Conservation (phyloP, 2,797 vertebrate genomes). For the Eidolon dupreanum region DNA sequence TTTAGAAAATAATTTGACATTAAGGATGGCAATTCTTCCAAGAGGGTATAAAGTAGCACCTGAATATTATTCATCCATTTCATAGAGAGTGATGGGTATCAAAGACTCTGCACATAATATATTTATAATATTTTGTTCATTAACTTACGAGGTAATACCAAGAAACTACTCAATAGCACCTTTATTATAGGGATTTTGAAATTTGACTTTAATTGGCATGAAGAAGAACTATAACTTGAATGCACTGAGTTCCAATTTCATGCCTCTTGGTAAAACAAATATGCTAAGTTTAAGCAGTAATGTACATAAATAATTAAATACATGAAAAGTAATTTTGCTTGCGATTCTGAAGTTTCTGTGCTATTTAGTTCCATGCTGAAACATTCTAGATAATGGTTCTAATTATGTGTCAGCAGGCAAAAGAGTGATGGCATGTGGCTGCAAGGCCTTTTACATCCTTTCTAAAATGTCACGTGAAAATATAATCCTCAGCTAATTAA, state of each 20-base stretch:
- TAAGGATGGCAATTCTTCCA: slow-evolving; percentile 24
- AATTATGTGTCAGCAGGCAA: slow-evolving; percentile 19
- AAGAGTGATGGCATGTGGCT: neutral
- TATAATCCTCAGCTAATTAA: slow-evolving; percentile 12
- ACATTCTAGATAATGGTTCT: neutral
- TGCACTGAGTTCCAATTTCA: neutral
- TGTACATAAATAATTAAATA: slow-evolving; percentile 13
- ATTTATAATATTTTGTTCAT: neutral
- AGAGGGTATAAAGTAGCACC: neutral
- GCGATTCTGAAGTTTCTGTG: neutral
- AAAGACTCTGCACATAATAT: neutral
- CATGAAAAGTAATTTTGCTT: neutral
- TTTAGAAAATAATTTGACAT: neutral
- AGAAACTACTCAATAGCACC: neutral
- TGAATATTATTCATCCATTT: neutral
- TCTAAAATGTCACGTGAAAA: slow-evolving; percentile 44
- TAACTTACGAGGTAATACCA: neutral
- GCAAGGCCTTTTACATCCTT: slow-evolving; percentile 17
- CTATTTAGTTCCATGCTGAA: neutral
- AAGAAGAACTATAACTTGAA: neutral
- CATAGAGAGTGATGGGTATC: neutral
- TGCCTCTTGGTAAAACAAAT: neutral
- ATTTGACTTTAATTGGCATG: neutral
- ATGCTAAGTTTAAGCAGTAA: slow-evolving; percentile 24
- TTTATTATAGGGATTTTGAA: neutral